A percentile compares a stretch with the other conserved stretches of the same genome.
Evolutionary conservation across 1,140 invertebrate genomes (phyloP).

Genomic region (Akabosia matsudoensis): DNA sequence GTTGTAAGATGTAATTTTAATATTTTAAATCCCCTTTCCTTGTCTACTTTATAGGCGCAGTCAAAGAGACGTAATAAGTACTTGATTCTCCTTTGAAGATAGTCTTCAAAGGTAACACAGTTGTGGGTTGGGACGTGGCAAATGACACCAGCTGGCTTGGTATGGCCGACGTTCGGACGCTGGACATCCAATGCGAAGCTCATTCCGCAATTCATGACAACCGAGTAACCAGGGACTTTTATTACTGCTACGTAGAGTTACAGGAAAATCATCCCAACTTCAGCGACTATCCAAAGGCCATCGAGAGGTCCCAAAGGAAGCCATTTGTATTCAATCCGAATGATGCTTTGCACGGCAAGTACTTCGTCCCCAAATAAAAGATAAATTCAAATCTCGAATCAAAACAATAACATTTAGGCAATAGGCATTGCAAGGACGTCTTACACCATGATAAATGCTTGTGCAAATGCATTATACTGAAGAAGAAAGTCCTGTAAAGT

Average conservation of each 20-base stretch:
- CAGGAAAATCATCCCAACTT: too few relatives aligned
- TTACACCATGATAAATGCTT: conserved; percentile 25
- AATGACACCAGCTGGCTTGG: neutral
- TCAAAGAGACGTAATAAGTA: too few relatives aligned
- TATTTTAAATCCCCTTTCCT: too few relatives aligned
- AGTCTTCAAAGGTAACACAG: neutral
- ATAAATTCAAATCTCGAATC: too few relatives aligned
- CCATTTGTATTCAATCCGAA: too few relatives aligned
- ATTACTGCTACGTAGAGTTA: too few relatives aligned
- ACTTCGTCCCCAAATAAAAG: too few relatives aligned
- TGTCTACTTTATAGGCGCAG: neutral
- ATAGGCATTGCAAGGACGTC: conserved; percentile 47
- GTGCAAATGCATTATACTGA: neutral
- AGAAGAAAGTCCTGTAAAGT: neutral
- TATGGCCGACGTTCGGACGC: neutral
- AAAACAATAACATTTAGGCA: too few relatives aligned
- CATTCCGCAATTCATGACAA: neutral
- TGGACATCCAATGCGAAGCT: neutral
- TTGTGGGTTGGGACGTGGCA: neutral
- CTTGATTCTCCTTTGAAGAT: neutral
- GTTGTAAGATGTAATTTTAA: neutral
- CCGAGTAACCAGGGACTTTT: neutral
- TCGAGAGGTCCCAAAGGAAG: too few relatives aligned
- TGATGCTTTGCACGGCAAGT: too few relatives aligned
- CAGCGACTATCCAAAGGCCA: too few relatives aligned